These are phyloP conservation scores for Thunnus maccoyii DNA, from an alignment of 2,113 vertebrate species.

Conservation along the genomic window DNA sequence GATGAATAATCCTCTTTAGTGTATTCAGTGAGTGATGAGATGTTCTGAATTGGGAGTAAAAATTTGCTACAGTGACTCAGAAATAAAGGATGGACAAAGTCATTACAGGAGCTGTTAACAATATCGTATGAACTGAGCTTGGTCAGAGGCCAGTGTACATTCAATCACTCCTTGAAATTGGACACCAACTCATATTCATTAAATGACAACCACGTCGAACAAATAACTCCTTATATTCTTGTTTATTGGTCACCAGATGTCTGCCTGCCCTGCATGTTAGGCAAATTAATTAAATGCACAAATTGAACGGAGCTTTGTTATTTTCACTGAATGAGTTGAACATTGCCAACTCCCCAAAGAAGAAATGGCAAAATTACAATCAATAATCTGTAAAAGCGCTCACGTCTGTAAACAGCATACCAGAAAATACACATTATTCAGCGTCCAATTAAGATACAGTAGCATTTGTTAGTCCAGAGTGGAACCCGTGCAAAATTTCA, in stretches of 20 bases:
- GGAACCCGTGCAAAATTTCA: conserved; percentile 36
- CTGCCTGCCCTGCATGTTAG: conserved; percentile 40
- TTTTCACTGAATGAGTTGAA: conserved; percentile 41
- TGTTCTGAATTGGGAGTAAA: conserved; percentile 39
- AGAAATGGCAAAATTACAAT: conserved; percentile 54
- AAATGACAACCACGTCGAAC: conserved; percentile 53
- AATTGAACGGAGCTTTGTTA: conserved; percentile 53
- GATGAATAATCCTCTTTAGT: conserved; percentile 50
- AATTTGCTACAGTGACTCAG: conserved; percentile 27
- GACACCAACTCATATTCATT: conserved; percentile 67
- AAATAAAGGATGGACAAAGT: conserved; percentile 62
- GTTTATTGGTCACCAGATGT: conserved; percentile 68
- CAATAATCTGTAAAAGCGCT: conserved; percentile 68
- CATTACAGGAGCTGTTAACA: conserved; percentile 69
- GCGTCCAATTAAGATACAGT: conserved; percentile 60
- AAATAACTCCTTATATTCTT: conserved; percentile 61
- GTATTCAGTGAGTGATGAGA: conserved; percentile 60
- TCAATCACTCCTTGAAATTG: conserved; percentile 70
- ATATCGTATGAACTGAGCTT: conserved; percentile 48
- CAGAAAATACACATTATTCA: conserved; percentile 58
- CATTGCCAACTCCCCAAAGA: conserved; percentile 52
- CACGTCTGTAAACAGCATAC: conserved; percentile 45
- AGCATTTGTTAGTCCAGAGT: conserved; percentile 48
- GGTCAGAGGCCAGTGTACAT: conserved; percentile 57
- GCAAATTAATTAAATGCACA: conserved; percentile 65